Conservation (phyloP, 1,140 invertebrate species). For the Pteromalus puparum region DNA sequence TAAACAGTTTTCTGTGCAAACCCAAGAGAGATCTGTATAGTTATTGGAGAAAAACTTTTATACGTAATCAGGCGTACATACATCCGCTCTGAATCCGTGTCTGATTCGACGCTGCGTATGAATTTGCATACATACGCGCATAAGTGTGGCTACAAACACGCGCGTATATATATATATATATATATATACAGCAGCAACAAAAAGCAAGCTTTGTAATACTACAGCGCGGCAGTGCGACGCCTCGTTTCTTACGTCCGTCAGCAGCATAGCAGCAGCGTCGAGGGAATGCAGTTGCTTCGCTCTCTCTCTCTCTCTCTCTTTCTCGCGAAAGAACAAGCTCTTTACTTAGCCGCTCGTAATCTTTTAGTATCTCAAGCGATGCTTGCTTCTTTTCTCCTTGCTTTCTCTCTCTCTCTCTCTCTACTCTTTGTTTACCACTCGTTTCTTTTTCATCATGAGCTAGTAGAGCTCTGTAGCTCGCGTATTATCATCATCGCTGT, state of each 20-base stretch:
- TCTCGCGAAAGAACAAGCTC: not conserved
- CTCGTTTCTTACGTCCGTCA: no score
- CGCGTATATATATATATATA: no score
- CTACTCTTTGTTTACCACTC: not conserved
- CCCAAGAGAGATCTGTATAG: no score
- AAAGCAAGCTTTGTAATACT: not conserved
- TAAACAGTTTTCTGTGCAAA: no score
- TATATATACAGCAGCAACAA: no score
- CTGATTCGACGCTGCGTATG: not conserved
- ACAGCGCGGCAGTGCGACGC: not conserved
- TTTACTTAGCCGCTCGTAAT: not conserved
- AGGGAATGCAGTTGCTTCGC: not conserved
- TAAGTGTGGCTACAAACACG: no score
- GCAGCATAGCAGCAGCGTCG: no score
- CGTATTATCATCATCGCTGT: not conserved
- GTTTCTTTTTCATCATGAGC: not conserved
- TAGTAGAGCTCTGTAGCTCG: not conserved
- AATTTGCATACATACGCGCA: no score
- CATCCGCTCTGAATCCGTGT: not conserved
- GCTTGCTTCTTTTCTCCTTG: not conserved
- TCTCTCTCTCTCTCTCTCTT: conserved; percentile 11
- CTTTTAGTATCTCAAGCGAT: conserved; percentile 14
- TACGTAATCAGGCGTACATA: no score
- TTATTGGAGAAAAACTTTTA: no score
- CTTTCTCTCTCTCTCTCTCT: not conserved